phyloP scores from a whole-genome alignment of 2,797 vertebrate genomes.

The Macropus fuliginosus region DNA sequence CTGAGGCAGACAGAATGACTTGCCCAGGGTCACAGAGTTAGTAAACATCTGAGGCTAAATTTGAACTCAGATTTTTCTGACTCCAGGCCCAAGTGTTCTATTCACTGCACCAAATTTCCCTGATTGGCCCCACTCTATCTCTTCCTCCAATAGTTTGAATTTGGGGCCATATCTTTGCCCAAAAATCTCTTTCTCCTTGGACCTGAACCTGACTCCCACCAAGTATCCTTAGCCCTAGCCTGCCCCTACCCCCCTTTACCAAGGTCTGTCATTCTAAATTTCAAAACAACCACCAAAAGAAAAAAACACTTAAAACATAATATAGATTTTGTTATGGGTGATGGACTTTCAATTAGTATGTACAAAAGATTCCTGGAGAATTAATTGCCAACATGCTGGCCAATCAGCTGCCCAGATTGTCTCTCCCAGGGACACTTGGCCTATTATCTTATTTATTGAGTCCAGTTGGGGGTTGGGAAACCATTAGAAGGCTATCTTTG shows the following conservation, averaged over 20 bases:
- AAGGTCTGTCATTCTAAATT: neutral
- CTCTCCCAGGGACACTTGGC: neutral
- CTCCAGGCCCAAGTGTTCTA: neutral
- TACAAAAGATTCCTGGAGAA: conserved; percentile 10
- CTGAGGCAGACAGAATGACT: neutral
- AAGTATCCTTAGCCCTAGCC: neutral
- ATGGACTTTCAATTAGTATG: conserved; percentile 21
- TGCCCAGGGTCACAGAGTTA: neutral
- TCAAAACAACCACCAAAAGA: neutral
- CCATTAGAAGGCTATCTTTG: conserved; percentile 3
- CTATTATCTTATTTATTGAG: conserved; percentile 22
- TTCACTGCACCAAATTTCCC: neutral
- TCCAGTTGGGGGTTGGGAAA: neutral
- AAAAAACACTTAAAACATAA: neutral
- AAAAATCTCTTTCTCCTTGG: neutral
- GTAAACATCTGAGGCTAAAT: neutral
- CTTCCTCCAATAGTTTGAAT: neutral
- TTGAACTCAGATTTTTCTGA: neutral
- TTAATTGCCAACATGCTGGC: neutral
- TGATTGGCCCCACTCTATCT: neutral
- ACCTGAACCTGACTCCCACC: neutral
- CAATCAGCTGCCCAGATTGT: neutral
- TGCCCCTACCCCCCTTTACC: neutral
- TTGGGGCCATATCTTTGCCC: neutral
- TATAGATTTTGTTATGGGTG: conserved; percentile 23